A percentile compares a stretch with the other conserved stretches of the same genome.
These are phyloP conservation scores for Drosophila borealis DNA, from an alignment of 2,888 invertebrate genomes.

Conservation along the genomic window DNA sequence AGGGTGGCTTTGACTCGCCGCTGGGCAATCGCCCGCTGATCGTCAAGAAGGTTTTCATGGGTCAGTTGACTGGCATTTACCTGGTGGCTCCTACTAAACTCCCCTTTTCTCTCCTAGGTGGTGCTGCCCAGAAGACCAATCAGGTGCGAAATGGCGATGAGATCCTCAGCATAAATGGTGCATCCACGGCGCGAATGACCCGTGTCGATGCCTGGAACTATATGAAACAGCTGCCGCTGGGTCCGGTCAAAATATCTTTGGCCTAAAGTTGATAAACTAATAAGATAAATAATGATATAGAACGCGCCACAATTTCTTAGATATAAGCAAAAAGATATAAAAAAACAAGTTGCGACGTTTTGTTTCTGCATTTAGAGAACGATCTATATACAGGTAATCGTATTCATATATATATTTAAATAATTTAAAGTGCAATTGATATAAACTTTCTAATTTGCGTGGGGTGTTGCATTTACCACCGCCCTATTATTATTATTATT, in stretches of 20 bases:
- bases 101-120: constrained; percentile 87
- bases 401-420: constrained; percentile 52
- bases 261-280: constrained; percentile 59
- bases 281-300: constrained; percentile 10
- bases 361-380: constrained; percentile 71
- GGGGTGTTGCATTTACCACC: constrained; percentile 34
- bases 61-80: constrained; percentile 85
- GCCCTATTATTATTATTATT: constrained; percentile 23
- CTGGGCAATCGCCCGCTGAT: constrained; percentile 94
- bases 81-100: neutral
- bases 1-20: constrained; percentile 96
- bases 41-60: constrained; percentile 97
- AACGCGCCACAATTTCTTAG: constrained; percentile 75
- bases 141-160: constrained; percentile 94
- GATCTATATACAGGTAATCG: constrained; percentile 53
- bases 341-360: constrained; percentile 46
- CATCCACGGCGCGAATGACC: constrained; percentile 92
- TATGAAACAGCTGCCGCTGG: constrained; percentile 95
- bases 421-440: constrained; percentile 67
- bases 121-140: constrained; percentile 94
- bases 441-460: constrained; percentile 38
- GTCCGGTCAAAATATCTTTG: constrained; percentile 88
- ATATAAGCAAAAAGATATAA: constrained; percentile 45
- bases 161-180: constrained; percentile 92
- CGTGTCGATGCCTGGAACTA: constrained; percentile 97